These are phyloP conservation scores for Tapirus indicus DNA, from an alignment of 2,797 vertebrate species.

Conservation along the genomic window DNA sequence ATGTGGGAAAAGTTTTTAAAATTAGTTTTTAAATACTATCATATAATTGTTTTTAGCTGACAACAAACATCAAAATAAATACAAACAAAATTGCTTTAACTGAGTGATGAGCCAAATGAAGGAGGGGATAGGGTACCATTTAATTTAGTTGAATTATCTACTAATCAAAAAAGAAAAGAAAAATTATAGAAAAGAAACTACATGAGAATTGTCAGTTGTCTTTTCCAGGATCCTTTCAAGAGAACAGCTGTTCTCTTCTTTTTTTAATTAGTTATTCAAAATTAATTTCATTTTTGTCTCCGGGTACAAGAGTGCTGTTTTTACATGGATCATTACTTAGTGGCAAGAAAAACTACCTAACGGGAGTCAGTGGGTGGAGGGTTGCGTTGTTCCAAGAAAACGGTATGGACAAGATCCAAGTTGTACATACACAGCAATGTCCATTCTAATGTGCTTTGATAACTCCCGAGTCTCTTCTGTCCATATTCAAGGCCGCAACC, in stretches of 20 bases:
- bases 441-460: not conserved
- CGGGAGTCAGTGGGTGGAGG: not conserved
- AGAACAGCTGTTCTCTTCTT: not conserved
- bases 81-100: not conserved
- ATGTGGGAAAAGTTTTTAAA: not conserved
- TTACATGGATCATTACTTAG: not conserved
- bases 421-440: not conserved
- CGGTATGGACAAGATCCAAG: not conserved
- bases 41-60: not conserved
- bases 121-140: not conserved
- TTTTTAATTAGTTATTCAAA: not conserved
- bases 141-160: not conserved
- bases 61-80: constrained; percentile 42
- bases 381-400: not conserved
- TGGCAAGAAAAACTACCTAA: not conserved
- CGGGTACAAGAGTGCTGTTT: not conserved
- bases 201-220: not conserved
- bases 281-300: not conserved
- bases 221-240: not conserved
- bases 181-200: not conserved
- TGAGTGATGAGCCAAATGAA: not conserved
- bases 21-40: not conserved
- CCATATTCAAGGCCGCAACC: not conserved
- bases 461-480: not conserved
- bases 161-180: not conserved